Base-by-base conservation (phyloP, 1,140 invertebrate species). In the Akabosia matsudoensis region DNA sequence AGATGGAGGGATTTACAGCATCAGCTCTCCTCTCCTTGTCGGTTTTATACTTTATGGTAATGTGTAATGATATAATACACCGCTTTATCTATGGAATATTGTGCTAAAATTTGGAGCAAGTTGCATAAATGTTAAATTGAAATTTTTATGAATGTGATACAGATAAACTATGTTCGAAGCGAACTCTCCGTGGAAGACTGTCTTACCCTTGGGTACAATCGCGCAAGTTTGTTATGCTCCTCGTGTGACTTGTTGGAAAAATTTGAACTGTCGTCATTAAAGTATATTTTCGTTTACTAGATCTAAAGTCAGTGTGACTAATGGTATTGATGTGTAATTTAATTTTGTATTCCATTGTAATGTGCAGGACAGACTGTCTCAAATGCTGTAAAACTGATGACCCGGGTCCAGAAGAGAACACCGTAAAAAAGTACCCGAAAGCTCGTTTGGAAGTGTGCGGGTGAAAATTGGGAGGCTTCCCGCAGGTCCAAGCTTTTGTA, bases 201-300 rank as follows among this genome's bases (percentile, higher is more conserved):
- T 79, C 76, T 83, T 51, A 77, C 81, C 16, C 76, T 86, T 22
- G 88, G 88, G 4, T 87, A 88, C 75, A 84, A 86, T 52, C 82
- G 80, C 64, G 79, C 80, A 7, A 85, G 85, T 74, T 82, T 89
- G 1, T 76, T 85, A 73, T 88, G 88, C 79, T 84, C 83, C 30
- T 85, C 85, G 7, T 89, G 88, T 83, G 84, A 86, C 70, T 82
- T 86, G 51, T 82, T 89, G 56, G 84, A 84, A 52, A 82, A 87
- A 45, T 88, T 86, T 82, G 84, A 86, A 30, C 79, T 89, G 7
- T 79, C 82, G 37, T 51, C 67, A 2, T 34, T 84, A 33, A 79
- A 82, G 79, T 82, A 76, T 80, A 74, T 82, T 74, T 75, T 75
- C 3, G 76, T 37, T 45, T 70, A 24, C 61, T 33, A 52, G 72